Base-by-base conservation (phyloP, 2,888 invertebrate genomes). In the Scaptomyza caliginosa region DNA sequence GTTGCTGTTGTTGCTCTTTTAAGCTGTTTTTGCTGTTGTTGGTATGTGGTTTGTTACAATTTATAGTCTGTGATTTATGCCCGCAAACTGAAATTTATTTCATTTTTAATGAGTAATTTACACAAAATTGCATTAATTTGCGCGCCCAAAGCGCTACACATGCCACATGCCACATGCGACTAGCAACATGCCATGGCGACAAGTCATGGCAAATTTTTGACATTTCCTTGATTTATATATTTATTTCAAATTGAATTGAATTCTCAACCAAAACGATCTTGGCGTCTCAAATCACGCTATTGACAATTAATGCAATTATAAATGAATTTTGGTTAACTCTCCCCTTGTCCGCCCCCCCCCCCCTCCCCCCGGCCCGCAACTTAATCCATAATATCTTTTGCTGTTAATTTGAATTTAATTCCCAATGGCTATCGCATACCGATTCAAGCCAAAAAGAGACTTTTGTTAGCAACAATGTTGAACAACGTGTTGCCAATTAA, bases 21-120 rank as follows among this genome's bases (percentile, higher is more conserved):
- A n/a, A n/a, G 45, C 54, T 49, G 50, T 45, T 60, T 28, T 64
- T 21, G 32, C 6, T 56, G 34, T 59, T 36, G 50, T 30, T 72
- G 65, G 51, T 28, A 64, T 51, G 60, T 45, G 54, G 55, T 55
- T 56, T 74, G 75, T 71, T 74, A 65, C 70, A 77, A 54, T 86
- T 83, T 83, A 78, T 69, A 65, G 79, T 78, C 77, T 67, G 81
- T 86, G 88, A 88, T 86, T 86, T 86, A 84, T 86, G 78, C 74
- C 72, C 46, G 74, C 56, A 3, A 55, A 64, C 65, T 67, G 70
- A 85, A 86, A 86, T 86, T 86, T 84, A 88, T 88, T 77, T 88
- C 78, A 73, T 71, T 84, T 86, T 82, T 88, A 88, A 88, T 84
- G 82, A 86, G 80, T 88, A 84, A 86, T 86, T 86, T 85, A 85